Conservation (phyloP, 2,797 vertebrate species). For the Allobates femoralis region DNA sequence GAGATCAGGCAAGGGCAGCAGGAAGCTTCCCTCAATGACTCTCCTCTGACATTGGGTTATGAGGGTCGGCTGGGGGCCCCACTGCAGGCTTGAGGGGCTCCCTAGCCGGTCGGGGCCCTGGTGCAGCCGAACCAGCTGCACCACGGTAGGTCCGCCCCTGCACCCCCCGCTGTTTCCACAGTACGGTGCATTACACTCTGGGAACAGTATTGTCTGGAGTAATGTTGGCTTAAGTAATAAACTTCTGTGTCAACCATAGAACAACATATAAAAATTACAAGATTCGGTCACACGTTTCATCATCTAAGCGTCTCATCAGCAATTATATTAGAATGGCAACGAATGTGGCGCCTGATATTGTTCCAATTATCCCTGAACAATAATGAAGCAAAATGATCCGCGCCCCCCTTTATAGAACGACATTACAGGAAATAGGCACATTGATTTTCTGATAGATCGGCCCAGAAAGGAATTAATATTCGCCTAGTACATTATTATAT, state of each 20-base stretch:
- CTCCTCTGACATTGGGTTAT: no score
- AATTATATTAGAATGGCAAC: slow-evolving; percentile 50
- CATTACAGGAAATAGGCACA: slow-evolving; percentile 58
- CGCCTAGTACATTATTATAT: slow-evolving; percentile 60
- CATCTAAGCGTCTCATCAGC: slow-evolving; percentile 26
- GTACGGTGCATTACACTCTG: background rate
- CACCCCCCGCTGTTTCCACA: background rate
- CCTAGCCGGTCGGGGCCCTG: no score
- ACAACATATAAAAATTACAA: background rate
- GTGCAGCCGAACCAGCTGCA: no score
- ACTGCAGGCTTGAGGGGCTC: no score
- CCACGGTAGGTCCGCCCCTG: no score
- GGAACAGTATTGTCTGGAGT: background rate
- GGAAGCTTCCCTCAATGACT: no score
- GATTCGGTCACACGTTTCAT: slow-evolving; percentile 35
- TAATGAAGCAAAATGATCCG: slow-evolving; percentile 49
- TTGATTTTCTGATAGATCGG: slow-evolving; percentile 62
- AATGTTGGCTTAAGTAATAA: background rate
- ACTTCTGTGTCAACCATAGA: background rate
- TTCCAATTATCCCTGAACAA: slow-evolving; percentile 57
- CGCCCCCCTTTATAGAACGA: slow-evolving; percentile 38
- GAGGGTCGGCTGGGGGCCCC: no score
- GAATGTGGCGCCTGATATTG: slow-evolving; percentile 29
- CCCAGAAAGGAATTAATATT: slow-evolving; percentile 57
- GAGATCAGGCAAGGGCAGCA: no score